Conservation (phyloP, 2,888 invertebrate genomes). For the Rapana venosa region DNA sequence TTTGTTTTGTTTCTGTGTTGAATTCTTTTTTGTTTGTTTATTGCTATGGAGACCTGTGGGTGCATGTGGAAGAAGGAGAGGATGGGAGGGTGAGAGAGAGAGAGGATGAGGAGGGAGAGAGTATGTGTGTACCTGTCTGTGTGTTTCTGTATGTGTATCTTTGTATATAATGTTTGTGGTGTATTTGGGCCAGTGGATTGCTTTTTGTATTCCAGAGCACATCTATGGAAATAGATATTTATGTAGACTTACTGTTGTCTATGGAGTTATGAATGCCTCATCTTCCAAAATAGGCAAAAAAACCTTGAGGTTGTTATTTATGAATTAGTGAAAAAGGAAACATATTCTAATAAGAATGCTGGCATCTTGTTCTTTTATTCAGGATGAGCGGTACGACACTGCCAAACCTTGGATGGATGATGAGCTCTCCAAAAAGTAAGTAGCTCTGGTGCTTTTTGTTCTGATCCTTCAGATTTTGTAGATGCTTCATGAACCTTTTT, state of each 20-base stretch:
- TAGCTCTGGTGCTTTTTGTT: background rate
- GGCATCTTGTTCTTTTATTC: background rate
- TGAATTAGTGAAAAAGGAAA: background rate
- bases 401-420: slow-evolving; percentile 70
- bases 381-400: slow-evolving; percentile 71
- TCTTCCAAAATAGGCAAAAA: no score
- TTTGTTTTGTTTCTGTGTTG: background rate
- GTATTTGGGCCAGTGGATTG: no score
- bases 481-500: background rate
- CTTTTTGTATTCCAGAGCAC: no score
- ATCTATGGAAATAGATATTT: no score
- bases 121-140: no score
- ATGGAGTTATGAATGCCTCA: no score
- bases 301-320: no score
- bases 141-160: no score
- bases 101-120: no score
- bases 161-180: no score
- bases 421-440: slow-evolving; percentile 70
- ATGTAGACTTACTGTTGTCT: no score
- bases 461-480: background rate
- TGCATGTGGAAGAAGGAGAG: background rate
- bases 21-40: background rate
- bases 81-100: background rate
- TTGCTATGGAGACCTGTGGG: background rate
- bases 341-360: background rate